Percentiles rank a stretch among this genome's conserved stretches.
These are phyloP conservation scores for Pandemis corylana DNA, from an alignment of 2,888 invertebrate genomes.

Conservation along the genomic window DNA sequence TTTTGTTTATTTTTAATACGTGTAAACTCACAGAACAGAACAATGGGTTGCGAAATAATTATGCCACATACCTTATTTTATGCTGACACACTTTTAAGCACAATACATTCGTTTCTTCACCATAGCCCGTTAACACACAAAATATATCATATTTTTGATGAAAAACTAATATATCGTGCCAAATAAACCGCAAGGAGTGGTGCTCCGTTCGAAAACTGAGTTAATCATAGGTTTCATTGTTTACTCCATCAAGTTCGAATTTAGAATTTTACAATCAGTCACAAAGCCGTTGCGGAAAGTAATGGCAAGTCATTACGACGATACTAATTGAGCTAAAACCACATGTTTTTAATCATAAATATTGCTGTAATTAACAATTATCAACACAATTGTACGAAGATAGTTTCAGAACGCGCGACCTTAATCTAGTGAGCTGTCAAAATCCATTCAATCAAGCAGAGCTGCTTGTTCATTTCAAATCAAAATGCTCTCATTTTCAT, in stretches of 20 bases:
- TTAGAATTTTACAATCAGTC: not conserved
- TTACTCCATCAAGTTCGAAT: constrained; percentile 7
- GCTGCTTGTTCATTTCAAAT: constrained; percentile 34
- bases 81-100: not conserved
- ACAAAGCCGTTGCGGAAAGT: too few relatives aligned
- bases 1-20: constrained; percentile 35
- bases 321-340: not conserved
- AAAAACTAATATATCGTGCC: constrained; percentile 28
- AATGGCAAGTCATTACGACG: too few relatives aligned
- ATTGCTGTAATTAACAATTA: not conserved
- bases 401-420: constrained; percentile 39
- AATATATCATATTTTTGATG: constrained; percentile 8
- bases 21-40: constrained; percentile 16
- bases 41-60: constrained; percentile 33
- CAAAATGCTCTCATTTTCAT: constrained; percentile 37
- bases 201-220: constrained; percentile 52
- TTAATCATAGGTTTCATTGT: constrained; percentile 8
- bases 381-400: not conserved
- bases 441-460: constrained; percentile 25
- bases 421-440: constrained; percentile 40
- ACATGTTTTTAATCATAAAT: not conserved
- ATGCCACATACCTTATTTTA: constrained; percentile 20
- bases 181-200: constrained; percentile 58
- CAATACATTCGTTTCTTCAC: constrained; percentile 16
- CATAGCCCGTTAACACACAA: constrained; percentile 17